A percentile compares a stretch with the other conserved stretches of the same genome.
These are phyloP conservation scores for Argya squamiceps DNA, from an alignment of 2,797 vertebrate genomes.

Conservation along the genomic window DNA sequence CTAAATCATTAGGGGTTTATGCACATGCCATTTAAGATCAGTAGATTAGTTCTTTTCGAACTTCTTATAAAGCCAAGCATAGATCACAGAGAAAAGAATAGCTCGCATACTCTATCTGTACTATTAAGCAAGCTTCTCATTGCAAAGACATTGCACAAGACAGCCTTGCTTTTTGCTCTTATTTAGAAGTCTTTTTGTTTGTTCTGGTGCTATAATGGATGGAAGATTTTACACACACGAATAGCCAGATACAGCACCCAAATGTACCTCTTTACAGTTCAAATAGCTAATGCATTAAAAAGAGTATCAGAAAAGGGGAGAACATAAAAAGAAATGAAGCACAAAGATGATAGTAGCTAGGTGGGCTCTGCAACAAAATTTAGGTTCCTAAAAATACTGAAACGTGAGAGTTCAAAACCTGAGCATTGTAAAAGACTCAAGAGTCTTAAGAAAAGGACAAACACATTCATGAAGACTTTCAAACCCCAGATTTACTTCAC, in stretches of 20 bases:
- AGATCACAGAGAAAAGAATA: neutral
- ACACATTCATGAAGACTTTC: neutral
- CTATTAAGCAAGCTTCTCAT: neutral
- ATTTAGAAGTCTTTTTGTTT: neutral
- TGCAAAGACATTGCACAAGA: neutral
- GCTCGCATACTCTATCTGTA: neutral
- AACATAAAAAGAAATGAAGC: neutral
- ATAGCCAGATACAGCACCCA: neutral
- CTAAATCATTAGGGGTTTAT: neutral
- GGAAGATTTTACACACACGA: neutral
- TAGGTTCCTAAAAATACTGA: neutral
- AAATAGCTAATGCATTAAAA: neutral
- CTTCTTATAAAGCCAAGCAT: neutral
- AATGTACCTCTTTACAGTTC: neutral
- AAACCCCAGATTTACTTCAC: neutral
- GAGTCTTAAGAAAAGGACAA: neutral
- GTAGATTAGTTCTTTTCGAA: neutral
- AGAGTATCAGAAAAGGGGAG: neutral
- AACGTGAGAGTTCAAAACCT: neutral
- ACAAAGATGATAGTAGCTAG: neutral
- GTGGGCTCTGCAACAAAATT: neutral
- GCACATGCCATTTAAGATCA: neutral
- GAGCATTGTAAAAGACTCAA: neutral
- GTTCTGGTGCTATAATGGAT: neutral
- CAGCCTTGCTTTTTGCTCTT: neutral